A percentile compares a stretch with the other conserved stretches of the same genome.
These are phyloP conservation scores for Sparidentex hasta DNA, from an alignment of 2,797 vertebrate genomes.

Conservation along the genomic window DNA sequence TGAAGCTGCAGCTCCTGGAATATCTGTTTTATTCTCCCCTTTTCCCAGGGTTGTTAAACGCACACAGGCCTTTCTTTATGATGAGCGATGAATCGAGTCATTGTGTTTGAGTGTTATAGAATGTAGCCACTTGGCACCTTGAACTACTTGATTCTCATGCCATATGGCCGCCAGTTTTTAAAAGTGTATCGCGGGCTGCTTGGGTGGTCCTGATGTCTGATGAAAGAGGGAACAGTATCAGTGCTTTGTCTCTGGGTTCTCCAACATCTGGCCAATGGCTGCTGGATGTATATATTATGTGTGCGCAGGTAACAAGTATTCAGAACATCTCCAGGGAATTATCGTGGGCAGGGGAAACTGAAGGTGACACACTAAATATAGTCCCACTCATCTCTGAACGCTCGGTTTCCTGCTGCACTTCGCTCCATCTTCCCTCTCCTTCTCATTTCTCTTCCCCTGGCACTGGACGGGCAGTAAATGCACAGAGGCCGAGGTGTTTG, in stretches of 20 bases:
- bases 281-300: conserved; percentile 9
- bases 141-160: conserved; percentile 48
- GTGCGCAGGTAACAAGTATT: conserved; percentile 48
- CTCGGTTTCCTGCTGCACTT: conserved; percentile 36
- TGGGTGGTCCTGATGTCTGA: conserved; percentile 80
- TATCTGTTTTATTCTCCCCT: conserved; percentile 66
- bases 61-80: conserved; percentile 65
- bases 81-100: conserved; percentile 63
- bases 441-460: conserved; percentile 36
- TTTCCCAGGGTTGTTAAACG: conserved; percentile 49
- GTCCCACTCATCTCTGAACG: conserved; percentile 37
- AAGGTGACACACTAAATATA: conserved; percentile 76
- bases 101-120: conserved; percentile 66
- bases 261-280: conserved; percentile 55
- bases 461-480: conserved; percentile 43
- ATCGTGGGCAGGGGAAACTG: conserved; percentile 42
- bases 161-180: conserved; percentile 69
- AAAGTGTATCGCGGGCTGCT: conserved; percentile 61
- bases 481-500: conserved; percentile 48
- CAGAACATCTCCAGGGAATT: conserved; percentile 26
- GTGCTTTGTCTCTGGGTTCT: conserved; percentile 41
- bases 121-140: conserved; percentile 66
- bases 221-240: conserved; percentile 50
- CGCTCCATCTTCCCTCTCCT: conserved; percentile 25
- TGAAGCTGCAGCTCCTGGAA: conserved; percentile 43